These are phyloP conservation scores for Carabus problematicus DNA, from an alignment of 2,888 invertebrate genomes.

Conservation along the genomic window DNA sequence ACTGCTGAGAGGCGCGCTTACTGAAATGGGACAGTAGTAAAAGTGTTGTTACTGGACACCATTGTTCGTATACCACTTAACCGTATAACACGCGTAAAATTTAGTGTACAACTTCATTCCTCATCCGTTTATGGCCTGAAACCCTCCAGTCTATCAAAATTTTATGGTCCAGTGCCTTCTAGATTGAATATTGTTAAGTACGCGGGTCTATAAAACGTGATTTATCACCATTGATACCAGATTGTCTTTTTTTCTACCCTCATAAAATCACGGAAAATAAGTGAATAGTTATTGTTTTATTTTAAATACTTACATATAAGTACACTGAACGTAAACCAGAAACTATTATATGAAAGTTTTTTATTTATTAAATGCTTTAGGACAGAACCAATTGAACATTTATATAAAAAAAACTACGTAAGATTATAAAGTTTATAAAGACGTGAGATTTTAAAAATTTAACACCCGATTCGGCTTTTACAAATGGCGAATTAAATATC, in stretches of 20 bases:
- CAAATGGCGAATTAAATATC: slow-evolving; percentile 21
- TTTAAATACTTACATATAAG: no score
- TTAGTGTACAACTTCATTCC: slow-evolving; percentile 26
- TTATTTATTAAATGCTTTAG: background rate
- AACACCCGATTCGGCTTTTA: no score
- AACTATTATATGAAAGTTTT: background rate
- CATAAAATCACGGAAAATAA: slow-evolving; percentile 10
- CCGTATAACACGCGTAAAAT: slow-evolving; percentile 22
- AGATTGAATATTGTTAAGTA: slow-evolving; percentile 1
- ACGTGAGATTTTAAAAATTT: no score
- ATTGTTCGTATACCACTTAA: slow-evolving; percentile 5
- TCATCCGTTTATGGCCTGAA: slow-evolving; percentile 23
- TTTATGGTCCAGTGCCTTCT: background rate
- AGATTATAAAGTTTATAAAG: no score
- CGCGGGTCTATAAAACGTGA: slow-evolving; percentile 19
- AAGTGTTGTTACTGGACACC: slow-evolving; percentile 18
- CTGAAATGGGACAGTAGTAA: slow-evolving; percentile 3
- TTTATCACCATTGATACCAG: slow-evolving; percentile 5
- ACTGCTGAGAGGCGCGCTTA: no score
- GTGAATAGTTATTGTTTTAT: no score
- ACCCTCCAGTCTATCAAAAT: slow-evolving; percentile 1
- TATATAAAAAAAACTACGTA: no score
- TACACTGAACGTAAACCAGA: background rate
- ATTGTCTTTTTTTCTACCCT: background rate
- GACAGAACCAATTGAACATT: background rate